phyloP scores from a whole-genome alignment of 2,888 invertebrate genomes.

The Ormia ochracea region DNA sequence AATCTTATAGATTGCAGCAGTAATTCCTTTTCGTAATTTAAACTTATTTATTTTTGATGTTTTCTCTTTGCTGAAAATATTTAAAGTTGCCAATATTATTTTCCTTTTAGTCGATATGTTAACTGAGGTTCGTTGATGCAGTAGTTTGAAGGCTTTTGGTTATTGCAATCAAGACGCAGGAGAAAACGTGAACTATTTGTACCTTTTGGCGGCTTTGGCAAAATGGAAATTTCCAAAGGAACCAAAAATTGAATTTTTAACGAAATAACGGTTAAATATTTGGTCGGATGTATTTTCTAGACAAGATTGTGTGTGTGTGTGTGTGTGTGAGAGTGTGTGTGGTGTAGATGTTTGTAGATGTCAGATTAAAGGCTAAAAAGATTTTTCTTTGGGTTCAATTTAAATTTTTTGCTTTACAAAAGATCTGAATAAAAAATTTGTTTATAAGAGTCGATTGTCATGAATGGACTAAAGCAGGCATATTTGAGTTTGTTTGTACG shows the following conservation, averaged over 20 bases:
- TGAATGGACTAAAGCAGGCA: background rate
- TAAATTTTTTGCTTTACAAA: background rate
- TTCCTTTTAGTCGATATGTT: constrained; percentile 28
- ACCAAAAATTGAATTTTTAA: background rate
- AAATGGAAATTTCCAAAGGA: constrained; percentile 1
- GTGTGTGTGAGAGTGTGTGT: no score
- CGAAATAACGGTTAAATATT: constrained; percentile 32
- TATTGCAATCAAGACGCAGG: constrained; percentile 5
- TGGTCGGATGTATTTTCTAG: constrained; percentile 7
- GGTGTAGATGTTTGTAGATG: constrained; percentile 24
- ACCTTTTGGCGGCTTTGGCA: constrained; percentile 47
- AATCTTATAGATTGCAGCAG: background rate
- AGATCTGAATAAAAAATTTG: constrained; percentile 9
- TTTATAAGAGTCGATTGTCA: constrained; percentile 20
- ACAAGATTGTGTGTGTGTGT: constrained; percentile 6
- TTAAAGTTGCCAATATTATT: constrained; percentile 7
- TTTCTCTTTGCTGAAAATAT: constrained; percentile 4
- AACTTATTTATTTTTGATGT: constrained; percentile 21
- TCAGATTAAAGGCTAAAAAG: constrained; percentile 49
- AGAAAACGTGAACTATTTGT: constrained; percentile 57
- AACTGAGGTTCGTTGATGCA: constrained; percentile 11
- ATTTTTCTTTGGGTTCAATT: constrained; percentile 32
- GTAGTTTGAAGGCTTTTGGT: background rate
- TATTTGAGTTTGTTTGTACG: background rate
- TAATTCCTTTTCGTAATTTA: constrained; percentile 27